Conservation (phyloP, 1,140 invertebrate genomes). For the Brachionus manjavacas region DNA sequence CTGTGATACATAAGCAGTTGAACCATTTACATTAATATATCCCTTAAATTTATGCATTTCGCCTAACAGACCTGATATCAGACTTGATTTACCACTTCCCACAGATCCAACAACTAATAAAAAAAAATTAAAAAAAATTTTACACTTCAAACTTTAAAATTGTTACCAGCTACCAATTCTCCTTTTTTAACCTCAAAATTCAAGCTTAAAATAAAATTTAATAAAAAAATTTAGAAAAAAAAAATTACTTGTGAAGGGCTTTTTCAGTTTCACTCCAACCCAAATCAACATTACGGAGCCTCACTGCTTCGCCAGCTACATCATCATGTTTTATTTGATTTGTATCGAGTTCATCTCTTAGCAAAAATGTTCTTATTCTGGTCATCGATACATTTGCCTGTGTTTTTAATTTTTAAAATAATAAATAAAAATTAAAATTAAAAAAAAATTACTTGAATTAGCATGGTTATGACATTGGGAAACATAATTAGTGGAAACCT, state of each 20-base stretch:
- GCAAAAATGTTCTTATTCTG: slow-evolving; percentile 31
- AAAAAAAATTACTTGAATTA: slow-evolving; percentile 1
- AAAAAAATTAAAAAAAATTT: background rate
- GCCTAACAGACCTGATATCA: slow-evolving; percentile 76
- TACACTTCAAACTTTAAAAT: too few species aligned
- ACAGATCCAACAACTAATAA: slow-evolving; percentile 81
- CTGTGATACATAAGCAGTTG: slow-evolving; percentile 68
- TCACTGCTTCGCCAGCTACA: background rate
- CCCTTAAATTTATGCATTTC: slow-evolving; percentile 77
- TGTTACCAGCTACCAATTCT: slow-evolving; percentile 5
- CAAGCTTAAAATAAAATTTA: background rate
- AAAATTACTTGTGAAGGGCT: background rate
- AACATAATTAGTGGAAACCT: slow-evolving; percentile 73
- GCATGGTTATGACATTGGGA: slow-evolving; percentile 59
- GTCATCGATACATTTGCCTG: slow-evolving; percentile 42
- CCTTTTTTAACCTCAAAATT: slow-evolving; percentile 34
- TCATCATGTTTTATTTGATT: background rate
- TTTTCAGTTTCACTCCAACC: slow-evolving; percentile 38
- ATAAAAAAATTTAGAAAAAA: background rate
- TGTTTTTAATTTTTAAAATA: too few species aligned
- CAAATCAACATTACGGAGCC: background rate
- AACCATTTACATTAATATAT: slow-evolving; percentile 70
- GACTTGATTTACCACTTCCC: slow-evolving; percentile 81
- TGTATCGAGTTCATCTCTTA: slow-evolving; percentile 1
- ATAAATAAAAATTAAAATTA: background rate